phyloP scores from a whole-genome alignment of 1,140 invertebrate genomes.

The Palaemon carinicauda region DNA sequence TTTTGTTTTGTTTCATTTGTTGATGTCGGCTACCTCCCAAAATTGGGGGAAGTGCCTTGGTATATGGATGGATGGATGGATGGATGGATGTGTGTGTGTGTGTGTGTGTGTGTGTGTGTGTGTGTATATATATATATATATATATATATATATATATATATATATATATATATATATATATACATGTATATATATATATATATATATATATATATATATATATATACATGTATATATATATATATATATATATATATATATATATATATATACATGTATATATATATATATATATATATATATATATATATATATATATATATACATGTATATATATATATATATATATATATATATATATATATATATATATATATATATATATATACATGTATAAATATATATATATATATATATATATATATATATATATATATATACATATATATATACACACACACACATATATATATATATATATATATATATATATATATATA shows the following conservation, averaged over 20 bases:
- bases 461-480: background rate
- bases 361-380: conserved; percentile 33
- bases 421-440: background rate
- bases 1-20: too few relatives aligned
- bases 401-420: background rate
- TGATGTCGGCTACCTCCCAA: too few relatives aligned
- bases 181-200: background rate
- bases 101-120: background rate
- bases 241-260: conserved; percentile 4
- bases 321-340: background rate
- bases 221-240: background rate
- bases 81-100: too few relatives aligned
- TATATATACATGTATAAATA: background rate
- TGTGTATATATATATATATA: background rate
- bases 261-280: background rate
- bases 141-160: background rate
- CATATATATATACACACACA: conserved; percentile 7
- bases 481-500: conserved; percentile 23
- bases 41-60: too few relatives aligned
- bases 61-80: too few relatives aligned
- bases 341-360: conserved; percentile 29
- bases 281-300: background rate
- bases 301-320: background rate
- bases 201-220: background rate
- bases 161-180: background rate